Percentiles rank a stretch among this genome's conserved stretches.
Conservation (phyloP, 2,797 vertebrate genomes). For the Macroramphosus scolopax region DNA sequence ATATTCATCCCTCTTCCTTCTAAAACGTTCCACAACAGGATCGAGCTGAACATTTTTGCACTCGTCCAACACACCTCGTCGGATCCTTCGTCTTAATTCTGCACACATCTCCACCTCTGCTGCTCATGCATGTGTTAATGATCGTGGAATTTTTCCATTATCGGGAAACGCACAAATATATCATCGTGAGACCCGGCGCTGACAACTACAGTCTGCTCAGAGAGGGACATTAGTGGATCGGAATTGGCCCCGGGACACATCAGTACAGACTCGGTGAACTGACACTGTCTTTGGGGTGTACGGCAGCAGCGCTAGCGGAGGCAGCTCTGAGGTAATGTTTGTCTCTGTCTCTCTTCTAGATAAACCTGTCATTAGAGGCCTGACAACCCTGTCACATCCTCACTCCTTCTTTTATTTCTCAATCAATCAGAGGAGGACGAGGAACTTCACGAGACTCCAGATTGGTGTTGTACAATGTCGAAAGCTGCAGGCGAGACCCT, state of each 20-base stretch:
- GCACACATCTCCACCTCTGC: conserved; percentile 13
- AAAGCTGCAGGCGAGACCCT: neutral
- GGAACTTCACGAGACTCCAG: conserved; percentile 16
- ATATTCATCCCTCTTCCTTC: too few relatives aligned
- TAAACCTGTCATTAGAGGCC: conserved; percentile 66
- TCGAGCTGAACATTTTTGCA: too few relatives aligned
- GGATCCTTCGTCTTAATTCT: conserved; percentile 10
- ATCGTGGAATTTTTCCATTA: conserved; percentile 64
- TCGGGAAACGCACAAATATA: conserved; percentile 61
- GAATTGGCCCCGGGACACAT: conserved; percentile 74
- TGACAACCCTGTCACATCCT: conserved; percentile 50
- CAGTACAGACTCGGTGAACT: conserved; percentile 65
- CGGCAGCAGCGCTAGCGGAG: conserved; percentile 52
- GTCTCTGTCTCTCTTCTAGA: conserved; percentile 65
- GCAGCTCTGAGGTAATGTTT: conserved; percentile 73
- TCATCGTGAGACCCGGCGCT: conserved; percentile 64
- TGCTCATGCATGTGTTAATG: conserved; percentile 44
- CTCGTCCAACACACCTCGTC: too few relatives aligned
- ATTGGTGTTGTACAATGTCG: too few relatives aligned
- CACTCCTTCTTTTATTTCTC: conserved; percentile 36
- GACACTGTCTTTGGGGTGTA: conserved; percentile 57
- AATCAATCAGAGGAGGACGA: conserved; percentile 11
- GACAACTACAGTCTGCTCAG: conserved; percentile 70
- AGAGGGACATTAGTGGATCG: conserved; percentile 70
- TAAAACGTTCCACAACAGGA: too few relatives aligned